Conservation (phyloP, 2,888 invertebrate species). For the Argyresthia goedartella region DNA sequence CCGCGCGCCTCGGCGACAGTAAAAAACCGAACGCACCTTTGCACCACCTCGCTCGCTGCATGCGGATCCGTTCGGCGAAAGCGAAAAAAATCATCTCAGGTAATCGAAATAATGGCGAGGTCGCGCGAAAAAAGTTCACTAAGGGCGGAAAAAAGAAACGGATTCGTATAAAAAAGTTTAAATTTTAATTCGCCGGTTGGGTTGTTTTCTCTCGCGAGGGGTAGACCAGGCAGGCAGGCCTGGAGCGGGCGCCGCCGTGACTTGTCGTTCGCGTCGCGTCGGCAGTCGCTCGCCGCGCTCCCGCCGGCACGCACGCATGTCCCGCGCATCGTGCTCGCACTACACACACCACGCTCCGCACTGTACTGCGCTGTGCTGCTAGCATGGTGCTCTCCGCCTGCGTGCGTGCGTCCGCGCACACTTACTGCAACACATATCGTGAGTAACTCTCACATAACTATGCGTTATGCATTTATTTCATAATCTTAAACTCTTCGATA, state of each 20-base stretch:
- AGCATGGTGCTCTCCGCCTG: conserved; percentile 55
- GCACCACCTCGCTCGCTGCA: conserved; percentile 57
- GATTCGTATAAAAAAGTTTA: conserved; percentile 62
- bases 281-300: conserved; percentile 14
- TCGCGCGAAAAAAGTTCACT: conserved; percentile 67
- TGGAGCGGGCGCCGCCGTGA: conserved; percentile 7
- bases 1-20: no score
- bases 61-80: conserved; percentile 45
- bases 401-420: conserved; percentile 61
- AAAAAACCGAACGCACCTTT: conserved; percentile 71
- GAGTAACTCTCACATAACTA: conserved; percentile 25
- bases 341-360: conserved; percentile 9
- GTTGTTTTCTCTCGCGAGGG: conserved; percentile 23
- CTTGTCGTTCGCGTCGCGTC: conserved; percentile 14
- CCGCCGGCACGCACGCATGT: conserved; percentile 1
- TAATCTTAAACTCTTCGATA: no score
- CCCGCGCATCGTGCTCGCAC: conserved; percentile 11
- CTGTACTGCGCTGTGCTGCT: conserved; percentile 1
- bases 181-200: conserved; percentile 54
- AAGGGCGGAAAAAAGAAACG: conserved; percentile 68
- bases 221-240: conserved; percentile 12
- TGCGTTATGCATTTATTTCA: no score
- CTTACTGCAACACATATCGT: conserved; percentile 52
- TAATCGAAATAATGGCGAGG: conserved; percentile 65
- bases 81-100: conserved; percentile 63